Conservation (phyloP, 1,140 invertebrate genomes). For the Drosophila nigromelanica region DNA sequence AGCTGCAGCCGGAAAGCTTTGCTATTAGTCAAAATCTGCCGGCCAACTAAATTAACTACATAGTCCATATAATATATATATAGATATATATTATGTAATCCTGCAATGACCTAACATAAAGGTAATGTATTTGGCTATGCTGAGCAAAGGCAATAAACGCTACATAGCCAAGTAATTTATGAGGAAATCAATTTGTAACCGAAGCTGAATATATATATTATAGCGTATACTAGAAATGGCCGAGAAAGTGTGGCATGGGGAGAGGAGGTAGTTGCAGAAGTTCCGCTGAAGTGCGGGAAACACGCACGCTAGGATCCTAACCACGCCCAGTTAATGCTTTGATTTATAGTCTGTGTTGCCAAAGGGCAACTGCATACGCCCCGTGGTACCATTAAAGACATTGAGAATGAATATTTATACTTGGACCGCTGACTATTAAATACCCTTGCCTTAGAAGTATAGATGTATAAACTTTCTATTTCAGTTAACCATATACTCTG, state of each 20-base stretch:
- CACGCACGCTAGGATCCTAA: constrained; percentile 18
- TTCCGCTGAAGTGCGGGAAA: constrained; percentile 33
- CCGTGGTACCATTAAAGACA: constrained; percentile 11
- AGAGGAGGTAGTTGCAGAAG: neutral
- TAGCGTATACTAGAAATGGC: neutral
- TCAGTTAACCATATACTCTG: too few species aligned
- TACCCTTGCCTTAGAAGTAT: neutral
- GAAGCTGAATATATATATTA: constrained; percentile 26
- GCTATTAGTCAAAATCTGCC: constrained; percentile 43
- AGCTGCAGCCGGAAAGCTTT: neutral
- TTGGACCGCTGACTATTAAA: neutral
- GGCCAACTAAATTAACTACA: constrained; percentile 35
- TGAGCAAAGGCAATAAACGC: constrained; percentile 23
- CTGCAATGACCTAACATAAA: constrained; percentile 23
- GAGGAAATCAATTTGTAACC: constrained; percentile 75
- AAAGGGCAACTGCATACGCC: constrained; percentile 45
- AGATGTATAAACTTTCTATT: too few species aligned
- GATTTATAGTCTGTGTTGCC: constrained; percentile 60
- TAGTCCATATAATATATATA: neutral
- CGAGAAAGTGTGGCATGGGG: neutral
- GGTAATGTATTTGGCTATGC: constrained; percentile 51
- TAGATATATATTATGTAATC: neutral
- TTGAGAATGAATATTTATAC: neutral
- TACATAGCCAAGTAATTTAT: constrained; percentile 58
- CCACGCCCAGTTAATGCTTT: constrained; percentile 78